phyloP scores from a whole-genome alignment of 2,113 vertebrate genomes.

The Edolisoma coerulescens region DNA sequence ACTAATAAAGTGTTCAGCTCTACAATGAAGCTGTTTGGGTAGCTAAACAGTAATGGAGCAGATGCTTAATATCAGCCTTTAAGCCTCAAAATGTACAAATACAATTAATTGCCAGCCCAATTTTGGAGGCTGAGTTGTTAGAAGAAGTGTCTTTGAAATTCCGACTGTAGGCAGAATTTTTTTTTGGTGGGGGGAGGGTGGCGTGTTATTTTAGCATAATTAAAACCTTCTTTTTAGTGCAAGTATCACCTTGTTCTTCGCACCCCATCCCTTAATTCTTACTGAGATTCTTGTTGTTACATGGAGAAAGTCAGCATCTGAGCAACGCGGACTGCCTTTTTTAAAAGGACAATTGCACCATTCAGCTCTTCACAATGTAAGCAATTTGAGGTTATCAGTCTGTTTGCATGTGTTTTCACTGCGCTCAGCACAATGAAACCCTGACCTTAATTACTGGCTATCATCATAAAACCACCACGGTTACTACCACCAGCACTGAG shows the following conservation, averaged over 20 bases:
- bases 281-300: not conserved
- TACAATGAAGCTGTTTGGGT: slow-evolving; percentile 38
- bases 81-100: slow-evolving; percentile 50
- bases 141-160: not conserved
- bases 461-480: not conserved
- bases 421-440: slow-evolving; percentile 32
- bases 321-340: not conserved
- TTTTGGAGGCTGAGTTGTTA: not conserved
- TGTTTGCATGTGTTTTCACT: slow-evolving; percentile 40
- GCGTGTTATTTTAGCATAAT: not conserved
- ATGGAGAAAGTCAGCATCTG: not conserved
- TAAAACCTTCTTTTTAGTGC: not conserved
- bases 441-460: slow-evolving; percentile 45
- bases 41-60: slow-evolving; percentile 36
- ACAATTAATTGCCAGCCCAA: slow-evolving; percentile 27
- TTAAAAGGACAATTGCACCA: not conserved
- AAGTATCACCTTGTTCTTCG: not conserved
- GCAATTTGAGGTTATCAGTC: slow-evolving; percentile 43
- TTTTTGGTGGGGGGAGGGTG: not conserved
- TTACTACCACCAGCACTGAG: not conserved
- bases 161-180: not conserved
- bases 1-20: slow-evolving; percentile 35
- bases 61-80: slow-evolving; percentile 63
- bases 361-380: slow-evolving; percentile 7
- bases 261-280: not conserved